Percentiles rank a stretch among this genome's conserved stretches.
Evolutionary conservation across 1,140 invertebrate genomes (phyloP).

Genomic region (Propsilocerus akamusi): DNA sequence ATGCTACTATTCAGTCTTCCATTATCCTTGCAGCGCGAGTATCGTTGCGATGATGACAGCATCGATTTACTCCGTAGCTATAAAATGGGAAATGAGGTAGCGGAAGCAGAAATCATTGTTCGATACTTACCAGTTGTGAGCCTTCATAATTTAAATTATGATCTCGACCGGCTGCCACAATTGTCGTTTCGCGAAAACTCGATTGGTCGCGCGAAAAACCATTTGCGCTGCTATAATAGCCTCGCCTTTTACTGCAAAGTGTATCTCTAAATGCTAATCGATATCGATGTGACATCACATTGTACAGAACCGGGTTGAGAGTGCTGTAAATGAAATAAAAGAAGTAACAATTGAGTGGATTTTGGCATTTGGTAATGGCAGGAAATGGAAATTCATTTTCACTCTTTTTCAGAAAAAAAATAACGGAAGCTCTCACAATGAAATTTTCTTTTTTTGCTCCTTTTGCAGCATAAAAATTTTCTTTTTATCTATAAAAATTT

Average conservation of each 20-base stretch:
- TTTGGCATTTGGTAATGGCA: too few species aligned
- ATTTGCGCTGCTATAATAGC: constrained; percentile 23
- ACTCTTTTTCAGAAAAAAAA: too few species aligned
- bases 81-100: not conserved
- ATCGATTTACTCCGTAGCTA: not conserved
- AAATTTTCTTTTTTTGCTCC: too few species aligned
- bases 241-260: constrained; percentile 30
- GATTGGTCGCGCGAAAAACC: constrained; percentile 31
- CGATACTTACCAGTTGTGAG: constrained; percentile 20
- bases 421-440: too few species aligned
- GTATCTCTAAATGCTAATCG: constrained; percentile 58
- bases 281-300: constrained; percentile 73
- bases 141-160: constrained; percentile 13
- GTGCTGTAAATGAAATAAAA: constrained; percentile 27
- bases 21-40: not conserved
- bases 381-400: too few species aligned
- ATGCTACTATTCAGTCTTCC: not conserved
- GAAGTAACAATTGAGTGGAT: too few species aligned
- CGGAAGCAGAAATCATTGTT: not conserved
- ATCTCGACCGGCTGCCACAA: constrained; percentile 15
- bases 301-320: constrained; percentile 82
- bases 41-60: not conserved
- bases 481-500: too few species aligned
- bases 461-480: too few species aligned
- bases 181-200: constrained; percentile 32